Evolutionary conservation across 2,888 invertebrate species (phyloP), one percentile per base, ranked within the genome.

Genomic region (Conus canariensis): DNA sequence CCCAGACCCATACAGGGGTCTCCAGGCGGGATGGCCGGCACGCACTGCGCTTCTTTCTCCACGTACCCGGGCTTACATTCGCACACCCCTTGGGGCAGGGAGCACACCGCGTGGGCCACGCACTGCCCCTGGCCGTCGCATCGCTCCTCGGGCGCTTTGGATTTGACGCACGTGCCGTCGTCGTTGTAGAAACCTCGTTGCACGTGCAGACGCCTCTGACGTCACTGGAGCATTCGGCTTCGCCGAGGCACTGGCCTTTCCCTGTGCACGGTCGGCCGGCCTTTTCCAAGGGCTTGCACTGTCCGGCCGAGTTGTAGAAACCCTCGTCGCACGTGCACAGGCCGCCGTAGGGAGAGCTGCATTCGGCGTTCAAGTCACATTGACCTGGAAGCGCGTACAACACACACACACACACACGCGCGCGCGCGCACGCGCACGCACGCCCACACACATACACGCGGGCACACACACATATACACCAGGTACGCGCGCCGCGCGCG

Each of bases 321-420:
- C 90, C 91, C 14, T 88, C 70, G n/a, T 58, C 64, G 67, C 91
- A 91, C n/a, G 58, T n/a, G 87, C 91, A 91, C n/a, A 91, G 70
- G 58, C 91, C 91, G 22, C 91, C 91, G 80, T 77, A 89, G 2
- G 89, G 90, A 1, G 89, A 90, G 85, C 89, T 86, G 85, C 91
- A 91, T 59, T 91, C 91, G 22, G 91, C 90, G 87, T 85, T 87
- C 19, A 30, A 85, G 25, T 87, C 85, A 67, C 91, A 91, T 85
- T 91, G 91, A 30, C 91, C 91, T 70, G 74, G 9, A 56, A 19
- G n/a, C 80, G 45, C 45, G 45, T 45, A 80, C 80, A 30, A 80
- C 30, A 45, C 80, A 45, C 80, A 80, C 45, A 80, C 80, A 45
- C 80, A 80, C 14, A 45, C 80, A 45, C 30, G 25, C 80, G 25